Evolutionary conservation across 2,113 vertebrate genomes (phyloP).

Genomic region (Sisor rabdophorus): DNA sequence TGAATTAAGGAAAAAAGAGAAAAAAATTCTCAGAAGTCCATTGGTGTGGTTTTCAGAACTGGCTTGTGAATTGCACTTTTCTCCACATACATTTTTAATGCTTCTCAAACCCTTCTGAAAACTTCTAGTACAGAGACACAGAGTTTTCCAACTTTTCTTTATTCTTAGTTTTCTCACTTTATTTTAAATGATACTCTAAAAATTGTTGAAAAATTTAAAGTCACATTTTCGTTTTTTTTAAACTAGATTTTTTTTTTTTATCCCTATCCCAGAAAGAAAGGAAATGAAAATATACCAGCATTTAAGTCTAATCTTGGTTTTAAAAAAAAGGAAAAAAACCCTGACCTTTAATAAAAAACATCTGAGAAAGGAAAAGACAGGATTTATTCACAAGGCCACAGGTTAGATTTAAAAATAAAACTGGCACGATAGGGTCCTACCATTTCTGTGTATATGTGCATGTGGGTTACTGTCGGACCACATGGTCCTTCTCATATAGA

Average conservation of each 20-base stretch:
- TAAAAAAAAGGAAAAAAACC: too few relatives aligned
- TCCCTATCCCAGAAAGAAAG: background rate
- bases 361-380: too few relatives aligned
- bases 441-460: background rate
- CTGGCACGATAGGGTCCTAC: background rate
- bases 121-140: constrained; percentile 7
- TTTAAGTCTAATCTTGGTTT: background rate
- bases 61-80: constrained; percentile 52
- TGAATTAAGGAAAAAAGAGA: constrained; percentile 58
- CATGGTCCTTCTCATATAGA: constrained; percentile 29
- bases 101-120: constrained; percentile 39
- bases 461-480: background rate
- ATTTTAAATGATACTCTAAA: background rate
- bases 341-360: background rate
- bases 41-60: constrained; percentile 44
- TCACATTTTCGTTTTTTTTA: background rate
- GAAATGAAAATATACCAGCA: background rate
- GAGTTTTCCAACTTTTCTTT: constrained; percentile 7
- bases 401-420: background rate
- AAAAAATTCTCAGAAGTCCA: constrained; percentile 44
- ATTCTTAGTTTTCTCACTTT: too few relatives aligned
- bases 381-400: background rate
- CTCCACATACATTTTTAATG: constrained; percentile 55
- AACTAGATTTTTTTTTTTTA: background rate
- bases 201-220: too few relatives aligned